Conservation (phyloP, 2,797 vertebrate genomes). For the Miichthys miiuy region DNA sequence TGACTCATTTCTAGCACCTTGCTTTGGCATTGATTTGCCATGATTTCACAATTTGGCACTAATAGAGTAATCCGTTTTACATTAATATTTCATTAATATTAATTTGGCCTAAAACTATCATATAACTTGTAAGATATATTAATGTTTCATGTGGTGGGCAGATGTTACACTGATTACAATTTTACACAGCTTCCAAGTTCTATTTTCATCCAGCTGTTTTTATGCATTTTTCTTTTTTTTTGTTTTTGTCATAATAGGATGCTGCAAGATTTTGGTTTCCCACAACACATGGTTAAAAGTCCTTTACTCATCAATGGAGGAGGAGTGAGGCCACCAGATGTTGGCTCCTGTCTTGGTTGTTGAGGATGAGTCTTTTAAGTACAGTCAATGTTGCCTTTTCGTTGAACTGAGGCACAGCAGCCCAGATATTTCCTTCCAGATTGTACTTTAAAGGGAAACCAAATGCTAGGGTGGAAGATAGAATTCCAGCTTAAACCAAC, state of each 20-base stretch:
- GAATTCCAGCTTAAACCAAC: neutral
- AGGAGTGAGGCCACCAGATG: constrained; percentile 62
- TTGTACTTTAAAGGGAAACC: constrained; percentile 22
- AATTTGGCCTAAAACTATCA: constrained; percentile 2
- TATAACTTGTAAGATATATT: neutral
- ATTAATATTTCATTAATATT: neutral
- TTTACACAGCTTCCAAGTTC: constrained; percentile 41
- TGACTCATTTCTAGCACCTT: neutral
- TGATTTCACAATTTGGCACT: neutral
- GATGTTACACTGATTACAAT: constrained; percentile 39
- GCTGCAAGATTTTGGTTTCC: constrained; percentile 53
- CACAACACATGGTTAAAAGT: constrained; percentile 58
- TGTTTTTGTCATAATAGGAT: constrained; percentile 18
- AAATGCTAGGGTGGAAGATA: constrained; percentile 21
- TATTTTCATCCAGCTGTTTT: constrained; percentile 50
- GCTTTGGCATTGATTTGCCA: neutral
- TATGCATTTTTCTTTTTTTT: constrained; percentile 29
- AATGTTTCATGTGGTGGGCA: constrained; percentile 24
- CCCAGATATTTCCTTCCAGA: constrained; percentile 27
- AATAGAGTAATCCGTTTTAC: no score
- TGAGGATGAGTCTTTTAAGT: constrained; percentile 53
- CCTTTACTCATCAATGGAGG: constrained; percentile 50
- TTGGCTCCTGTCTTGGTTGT: constrained; percentile 52
- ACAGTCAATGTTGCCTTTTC: constrained; percentile 27
- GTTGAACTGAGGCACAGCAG: constrained; percentile 34